A percentile compares a stretch with the other conserved stretches of the same genome.
These are phyloP conservation scores for Phymanthus crucifer DNA, from an alignment of 92 coral and sea anemone genomes.

Conservation along the genomic window DNA sequence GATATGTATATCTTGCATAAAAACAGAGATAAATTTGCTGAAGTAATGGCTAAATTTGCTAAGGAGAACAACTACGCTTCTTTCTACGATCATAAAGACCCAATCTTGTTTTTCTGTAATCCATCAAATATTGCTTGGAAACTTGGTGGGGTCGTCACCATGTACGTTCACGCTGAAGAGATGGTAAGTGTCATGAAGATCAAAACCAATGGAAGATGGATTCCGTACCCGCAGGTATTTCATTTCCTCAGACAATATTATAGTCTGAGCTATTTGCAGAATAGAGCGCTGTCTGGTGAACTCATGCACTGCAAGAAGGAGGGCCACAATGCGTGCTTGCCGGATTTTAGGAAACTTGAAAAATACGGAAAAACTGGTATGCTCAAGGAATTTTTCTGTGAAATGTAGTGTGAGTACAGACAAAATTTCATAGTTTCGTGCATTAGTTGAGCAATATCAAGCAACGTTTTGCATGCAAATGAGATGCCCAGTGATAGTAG, in stretches of 20 bases:
- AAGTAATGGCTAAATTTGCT: conserved; percentile 7
- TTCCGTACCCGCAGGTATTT: not conserved
- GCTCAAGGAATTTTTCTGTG: not conserved
- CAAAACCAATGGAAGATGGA: not conserved
- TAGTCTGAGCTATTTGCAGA: not conserved
- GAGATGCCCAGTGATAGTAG: no score
- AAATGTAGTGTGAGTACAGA: no score
- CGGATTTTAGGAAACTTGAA: not conserved
- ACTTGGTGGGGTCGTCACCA: not conserved
- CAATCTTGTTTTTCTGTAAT: not conserved
- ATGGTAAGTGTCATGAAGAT: not conserved
- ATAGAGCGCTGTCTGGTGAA: not conserved
- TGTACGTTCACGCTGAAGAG: not conserved
- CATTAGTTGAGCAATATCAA: no score
- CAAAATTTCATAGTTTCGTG: no score
- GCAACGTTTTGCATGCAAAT: no score
- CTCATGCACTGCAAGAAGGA: not conserved
- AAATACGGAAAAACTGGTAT: no score
- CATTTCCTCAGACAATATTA: not conserved
- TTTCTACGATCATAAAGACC: not conserved
- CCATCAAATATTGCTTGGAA: not conserved
- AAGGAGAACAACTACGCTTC: conserved; percentile 8
- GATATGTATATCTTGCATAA: conserved; percentile 29
- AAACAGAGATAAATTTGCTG: conserved; percentile 14
- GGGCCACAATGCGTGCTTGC: conserved; percentile 4